These are phyloP conservation scores for Stenodera caucasica DNA, from an alignment of 2,888 invertebrate species.

Conservation along the genomic window DNA sequence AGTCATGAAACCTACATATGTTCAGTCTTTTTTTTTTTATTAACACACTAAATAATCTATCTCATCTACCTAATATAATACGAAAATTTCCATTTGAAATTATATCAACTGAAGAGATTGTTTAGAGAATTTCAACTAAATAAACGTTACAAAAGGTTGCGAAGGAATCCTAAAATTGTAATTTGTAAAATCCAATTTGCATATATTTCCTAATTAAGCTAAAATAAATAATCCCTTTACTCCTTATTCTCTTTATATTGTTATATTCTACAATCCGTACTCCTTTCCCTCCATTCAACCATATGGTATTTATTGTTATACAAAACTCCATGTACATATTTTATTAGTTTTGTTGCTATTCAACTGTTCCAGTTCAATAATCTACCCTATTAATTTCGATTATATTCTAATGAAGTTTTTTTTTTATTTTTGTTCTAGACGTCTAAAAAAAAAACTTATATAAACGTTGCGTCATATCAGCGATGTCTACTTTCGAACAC, in stretches of 20 bases:
- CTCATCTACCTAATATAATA: not conserved
- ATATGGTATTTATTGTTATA: conserved; percentile 4
- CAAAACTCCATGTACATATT: too few species aligned
- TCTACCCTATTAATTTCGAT: not conserved
- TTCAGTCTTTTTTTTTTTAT: not conserved
- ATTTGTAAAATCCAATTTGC: conserved; percentile 10
- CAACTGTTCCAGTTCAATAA: not conserved
- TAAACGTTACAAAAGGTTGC: not conserved
- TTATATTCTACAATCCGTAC: conserved; percentile 17
- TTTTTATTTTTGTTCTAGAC: not conserved
- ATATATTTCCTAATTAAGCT: conserved; percentile 16
- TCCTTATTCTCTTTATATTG: conserved; percentile 10
- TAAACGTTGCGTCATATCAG: not conserved
- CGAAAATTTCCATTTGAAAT: not conserved
- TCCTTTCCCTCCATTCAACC: not conserved
- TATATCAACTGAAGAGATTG: not conserved
- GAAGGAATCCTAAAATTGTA: conserved; percentile 6
- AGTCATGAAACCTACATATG: not conserved
- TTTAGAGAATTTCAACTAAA: not conserved
- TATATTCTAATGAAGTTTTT: conserved; percentile 5
- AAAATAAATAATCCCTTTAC: conserved; percentile 13
- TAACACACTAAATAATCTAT: not conserved
- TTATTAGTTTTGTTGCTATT: not conserved
- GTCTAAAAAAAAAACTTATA: not conserved
- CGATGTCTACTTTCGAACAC: conserved; percentile 33